Percentiles rank a stretch among this genome's conserved stretches.
These are phyloP conservation scores for Phyto melanocephala DNA, from an alignment of 2,888 invertebrate species.

Conservation along the genomic window DNA sequence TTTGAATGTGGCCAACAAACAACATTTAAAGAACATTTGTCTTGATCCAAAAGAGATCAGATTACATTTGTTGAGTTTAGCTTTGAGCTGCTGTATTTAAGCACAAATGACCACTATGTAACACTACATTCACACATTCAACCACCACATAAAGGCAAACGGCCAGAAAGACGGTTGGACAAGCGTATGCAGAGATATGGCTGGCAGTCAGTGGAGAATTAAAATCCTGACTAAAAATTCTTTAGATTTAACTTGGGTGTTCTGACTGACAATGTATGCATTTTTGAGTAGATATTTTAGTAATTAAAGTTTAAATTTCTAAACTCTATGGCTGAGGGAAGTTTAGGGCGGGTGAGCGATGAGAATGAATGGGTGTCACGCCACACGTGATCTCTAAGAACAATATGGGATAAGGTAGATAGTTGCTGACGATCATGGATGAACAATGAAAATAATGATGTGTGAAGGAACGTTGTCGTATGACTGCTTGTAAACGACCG, in stretches of 20 bases:
- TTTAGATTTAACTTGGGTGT: conserved; percentile 66
- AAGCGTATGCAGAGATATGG: not conserved
- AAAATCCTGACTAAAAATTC: conserved; percentile 39
- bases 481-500: not conserved
- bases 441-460: conserved; percentile 57
- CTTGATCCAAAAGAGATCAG: conserved; percentile 63
- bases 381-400: conserved; percentile 60
- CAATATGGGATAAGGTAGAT: conserved; percentile 48
- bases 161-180: not conserved
- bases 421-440: conserved; percentile 39
- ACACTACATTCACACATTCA: conserved; percentile 51
- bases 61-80: conserved; percentile 55
- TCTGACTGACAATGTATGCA: conserved; percentile 62
- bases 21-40: conserved; percentile 49
- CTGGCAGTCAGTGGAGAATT: conserved; percentile 1
- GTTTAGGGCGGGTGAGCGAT: conserved; percentile 7
- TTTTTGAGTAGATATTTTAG: conserved; percentile 62
- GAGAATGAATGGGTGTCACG: conserved; percentile 59
- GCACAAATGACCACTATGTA: conserved; percentile 54
- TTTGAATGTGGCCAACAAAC: conserved; percentile 13
- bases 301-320: conserved; percentile 55
- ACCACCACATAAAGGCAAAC: not conserved
- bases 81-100: conserved; percentile 31
- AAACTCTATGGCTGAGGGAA: not conserved
- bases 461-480: conserved; percentile 51